phyloP scores from a whole-genome alignment of 2,888 invertebrate genomes.

The Agapetus fuscipes region DNA sequence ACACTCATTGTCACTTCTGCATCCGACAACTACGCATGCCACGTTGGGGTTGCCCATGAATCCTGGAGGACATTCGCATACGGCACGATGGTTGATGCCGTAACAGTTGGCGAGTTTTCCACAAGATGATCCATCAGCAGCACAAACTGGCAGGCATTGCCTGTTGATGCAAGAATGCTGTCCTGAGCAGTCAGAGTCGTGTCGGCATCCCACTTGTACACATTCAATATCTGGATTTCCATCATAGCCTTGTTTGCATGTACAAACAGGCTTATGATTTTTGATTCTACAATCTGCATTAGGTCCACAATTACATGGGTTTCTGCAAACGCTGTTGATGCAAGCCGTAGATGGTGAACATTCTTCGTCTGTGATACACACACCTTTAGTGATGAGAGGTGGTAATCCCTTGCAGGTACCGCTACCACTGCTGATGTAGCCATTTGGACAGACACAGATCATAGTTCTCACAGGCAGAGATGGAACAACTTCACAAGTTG shows the following conservation, averaged over 20 bases:
- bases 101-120: slow-evolving; percentile 72
- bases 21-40: slow-evolving; percentile 71
- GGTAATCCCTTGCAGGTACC: slow-evolving; percentile 71
- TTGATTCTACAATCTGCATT: slow-evolving; percentile 77
- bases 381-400: slow-evolving; percentile 50
- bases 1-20: slow-evolving; percentile 71
- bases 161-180: slow-evolving; percentile 77
- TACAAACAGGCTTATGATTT: slow-evolving; percentile 80
- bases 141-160: slow-evolving; percentile 74
- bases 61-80: slow-evolving; percentile 77
- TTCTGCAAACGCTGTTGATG: slow-evolving; percentile 65
- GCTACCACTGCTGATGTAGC: slow-evolving; percentile 75
- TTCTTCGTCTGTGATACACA: slow-evolving; percentile 67
- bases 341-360: slow-evolving; percentile 73
- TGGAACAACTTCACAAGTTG: slow-evolving; percentile 71
- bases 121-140: slow-evolving; percentile 59
- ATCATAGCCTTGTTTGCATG: slow-evolving; percentile 72
- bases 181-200: slow-evolving; percentile 68
- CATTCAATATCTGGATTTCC: slow-evolving; percentile 82
- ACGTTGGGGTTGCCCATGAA: slow-evolving; percentile 72
- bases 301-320: slow-evolving; percentile 79
- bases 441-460: slow-evolving; percentile 83
- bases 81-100: slow-evolving; percentile 67
- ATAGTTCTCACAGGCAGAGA: slow-evolving; percentile 79
- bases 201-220: slow-evolving; percentile 60